Percentiles rank a stretch among this genome's conserved stretches.
phyloP scores from a whole-genome alignment of 2,888 invertebrate species.

The Vesta saturnalis region DNA sequence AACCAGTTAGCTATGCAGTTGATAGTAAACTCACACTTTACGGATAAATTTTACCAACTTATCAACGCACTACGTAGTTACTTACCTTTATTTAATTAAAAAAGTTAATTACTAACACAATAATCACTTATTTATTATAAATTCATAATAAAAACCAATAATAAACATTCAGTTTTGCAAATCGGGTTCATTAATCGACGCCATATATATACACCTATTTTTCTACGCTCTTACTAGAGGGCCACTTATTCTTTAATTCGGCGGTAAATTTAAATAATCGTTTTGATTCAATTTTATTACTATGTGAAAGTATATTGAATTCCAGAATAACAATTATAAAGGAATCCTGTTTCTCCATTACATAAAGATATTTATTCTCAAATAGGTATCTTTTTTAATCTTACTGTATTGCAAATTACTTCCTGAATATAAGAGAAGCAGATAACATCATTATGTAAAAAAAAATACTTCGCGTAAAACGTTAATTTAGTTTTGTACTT shows the following conservation, averaged over 20 bases:
- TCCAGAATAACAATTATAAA: too few species aligned
- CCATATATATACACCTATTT: slow-evolving; percentile 3
- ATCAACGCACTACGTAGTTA: neutral
- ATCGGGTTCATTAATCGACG: slow-evolving; percentile 16
- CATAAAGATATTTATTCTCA: too few species aligned
- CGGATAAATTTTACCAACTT: neutral
- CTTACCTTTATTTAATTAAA: slow-evolving; percentile 14
- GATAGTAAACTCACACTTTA: slow-evolving; percentile 2
- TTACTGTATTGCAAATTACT: too few species aligned
- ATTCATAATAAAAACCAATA: slow-evolving; percentile 6
- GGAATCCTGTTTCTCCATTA: too few species aligned
- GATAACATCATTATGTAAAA: too few species aligned
- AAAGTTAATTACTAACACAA: slow-evolving; percentile 1
- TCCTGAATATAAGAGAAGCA: too few species aligned
- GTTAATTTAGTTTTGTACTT: too few species aligned
- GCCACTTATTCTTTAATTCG: neutral
- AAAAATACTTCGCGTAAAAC: too few species aligned
- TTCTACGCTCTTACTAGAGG: neutral
- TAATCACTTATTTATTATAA: slow-evolving; percentile 10
- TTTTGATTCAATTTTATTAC: too few species aligned
- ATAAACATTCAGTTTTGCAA: slow-evolving; percentile 13
- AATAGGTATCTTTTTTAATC: too few species aligned
- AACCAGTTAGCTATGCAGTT: slow-evolving; percentile 18
- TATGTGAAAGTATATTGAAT: too few species aligned
- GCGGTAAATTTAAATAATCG: slow-evolving; percentile 6